phyloP scores from a whole-genome alignment of 2,888 invertebrate genomes.

The Amiota communis region DNA sequence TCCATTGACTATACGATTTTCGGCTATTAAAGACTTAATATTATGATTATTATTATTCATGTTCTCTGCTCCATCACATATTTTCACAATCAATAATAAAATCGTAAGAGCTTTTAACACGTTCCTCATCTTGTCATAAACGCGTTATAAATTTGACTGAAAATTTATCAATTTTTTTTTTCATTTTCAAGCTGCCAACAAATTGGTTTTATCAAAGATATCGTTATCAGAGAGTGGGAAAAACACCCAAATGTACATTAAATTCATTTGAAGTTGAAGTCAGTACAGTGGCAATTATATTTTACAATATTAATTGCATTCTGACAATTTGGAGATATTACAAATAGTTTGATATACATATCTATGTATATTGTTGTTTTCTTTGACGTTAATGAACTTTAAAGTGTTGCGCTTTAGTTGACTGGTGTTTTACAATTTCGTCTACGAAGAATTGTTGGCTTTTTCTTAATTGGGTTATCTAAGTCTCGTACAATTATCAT shows the following conservation, averaged over 20 bases:
- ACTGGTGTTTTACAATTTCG: too few species aligned
- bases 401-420: background rate
- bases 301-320: conserved; percentile 8
- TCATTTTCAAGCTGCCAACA: background rate
- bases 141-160: too few species aligned
- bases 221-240: background rate
- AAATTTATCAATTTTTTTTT: background rate
- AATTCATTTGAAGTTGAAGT: background rate
- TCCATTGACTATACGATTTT: conserved; percentile 67
- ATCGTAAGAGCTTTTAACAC: too few species aligned
- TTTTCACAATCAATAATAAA: background rate
- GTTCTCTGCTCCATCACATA: background rate
- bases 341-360: too few species aligned
- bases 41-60: too few species aligned
- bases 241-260: too few species aligned
- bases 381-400: conserved; percentile 12
- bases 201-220: background rate
- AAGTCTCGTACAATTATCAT: too few species aligned
- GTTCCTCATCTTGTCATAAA: too few species aligned
- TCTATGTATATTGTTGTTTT: background rate
- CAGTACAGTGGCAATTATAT: background rate
- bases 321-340: background rate
- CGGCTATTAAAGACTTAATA: conserved; percentile 9
- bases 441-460: too few species aligned
- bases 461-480: background rate